Evolutionary conservation across 2,797 vertebrate genomes (phyloP).

Genomic region (Orientallactaga sibirica): DNA sequence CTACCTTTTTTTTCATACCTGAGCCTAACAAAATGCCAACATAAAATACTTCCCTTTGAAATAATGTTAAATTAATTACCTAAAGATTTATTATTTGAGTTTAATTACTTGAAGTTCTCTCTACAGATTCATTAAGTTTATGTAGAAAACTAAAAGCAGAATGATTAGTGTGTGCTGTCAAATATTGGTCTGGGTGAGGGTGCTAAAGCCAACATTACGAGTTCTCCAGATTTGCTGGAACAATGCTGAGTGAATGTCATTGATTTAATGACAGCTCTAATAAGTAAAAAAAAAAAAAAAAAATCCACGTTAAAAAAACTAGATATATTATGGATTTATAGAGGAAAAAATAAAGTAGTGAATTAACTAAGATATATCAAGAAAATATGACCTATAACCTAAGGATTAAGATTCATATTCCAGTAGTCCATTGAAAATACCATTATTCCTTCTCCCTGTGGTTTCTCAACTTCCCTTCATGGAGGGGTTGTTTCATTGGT

Average conservation of each 20-base stretch:
- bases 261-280: neutral
- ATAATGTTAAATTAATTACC: constrained; percentile 4
- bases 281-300: no score
- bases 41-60: neutral
- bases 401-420: neutral
- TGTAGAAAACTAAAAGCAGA: neutral
- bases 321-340: no score
- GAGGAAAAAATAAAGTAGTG: neutral
- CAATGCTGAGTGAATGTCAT: neutral
- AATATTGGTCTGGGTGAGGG: neutral
- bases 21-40: neutral
- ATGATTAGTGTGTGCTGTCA: neutral
- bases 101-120: constrained; percentile 13
- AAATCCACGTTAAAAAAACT: no score
- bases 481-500: no score
- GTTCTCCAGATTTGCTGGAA: neutral
- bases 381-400: neutral
- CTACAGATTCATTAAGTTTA: neutral
- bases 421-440: neutral
- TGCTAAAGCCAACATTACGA: neutral
- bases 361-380: neutral
- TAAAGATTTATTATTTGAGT: neutral
- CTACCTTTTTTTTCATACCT: neutral
- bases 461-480: no score
- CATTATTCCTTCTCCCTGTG: no score